A percentile compares a stretch with the other conserved stretches of the same genome.
These are phyloP conservation scores for Epinephelus coioides DNA, from an alignment of 2,797 vertebrate genomes.

Conservation along the genomic window DNA sequence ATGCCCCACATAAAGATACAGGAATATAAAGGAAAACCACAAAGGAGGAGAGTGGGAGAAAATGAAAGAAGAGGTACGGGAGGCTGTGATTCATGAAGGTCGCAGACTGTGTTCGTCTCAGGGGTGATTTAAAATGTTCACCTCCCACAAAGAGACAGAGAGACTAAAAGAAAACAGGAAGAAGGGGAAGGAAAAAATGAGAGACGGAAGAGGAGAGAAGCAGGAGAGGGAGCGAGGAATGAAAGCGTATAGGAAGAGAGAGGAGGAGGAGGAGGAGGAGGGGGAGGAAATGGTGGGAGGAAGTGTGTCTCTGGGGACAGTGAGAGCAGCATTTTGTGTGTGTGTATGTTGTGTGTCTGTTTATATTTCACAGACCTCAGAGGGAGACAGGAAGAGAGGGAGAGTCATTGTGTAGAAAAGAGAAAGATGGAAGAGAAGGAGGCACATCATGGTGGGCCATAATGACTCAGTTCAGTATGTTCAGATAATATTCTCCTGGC, in stretches of 20 bases:
- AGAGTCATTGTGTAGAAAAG: slow-evolving; percentile 59
- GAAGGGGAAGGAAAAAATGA: slow-evolving; percentile 14
- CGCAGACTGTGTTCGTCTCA: slow-evolving; percentile 72
- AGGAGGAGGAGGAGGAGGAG: not conserved
- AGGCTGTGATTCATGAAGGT: slow-evolving; percentile 76
- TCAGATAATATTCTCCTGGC: slow-evolving; percentile 64
- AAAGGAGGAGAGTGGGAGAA: slow-evolving; percentile 48
- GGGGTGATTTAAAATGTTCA: slow-evolving; percentile 76
- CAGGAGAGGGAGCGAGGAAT: slow-evolving; percentile 10
- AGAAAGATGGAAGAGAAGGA: slow-evolving; percentile 54
- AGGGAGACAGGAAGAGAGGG: slow-evolving; percentile 52
- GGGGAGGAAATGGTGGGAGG: slow-evolving; percentile 56
- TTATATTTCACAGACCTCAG: slow-evolving; percentile 66
- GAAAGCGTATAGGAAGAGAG: slow-evolving; percentile 31
- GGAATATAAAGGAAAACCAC: slow-evolving; percentile 65
- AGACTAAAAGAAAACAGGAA: slow-evolving; percentile 39
- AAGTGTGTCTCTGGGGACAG: slow-evolving; percentile 62
- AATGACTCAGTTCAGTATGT: slow-evolving; percentile 71
- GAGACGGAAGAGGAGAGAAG: slow-evolving; percentile 8
- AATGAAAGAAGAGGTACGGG: slow-evolving; percentile 59
- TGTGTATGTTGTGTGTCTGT: slow-evolving; percentile 50
- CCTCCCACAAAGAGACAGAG: slow-evolving; percentile 60
- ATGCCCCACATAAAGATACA: slow-evolving; percentile 71
- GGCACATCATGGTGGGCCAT: slow-evolving; percentile 46
- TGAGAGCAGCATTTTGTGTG: slow-evolving; percentile 39